Conservation (phyloP, 2,888 invertebrate genomes). For the Deilephila elpenor region DNA sequence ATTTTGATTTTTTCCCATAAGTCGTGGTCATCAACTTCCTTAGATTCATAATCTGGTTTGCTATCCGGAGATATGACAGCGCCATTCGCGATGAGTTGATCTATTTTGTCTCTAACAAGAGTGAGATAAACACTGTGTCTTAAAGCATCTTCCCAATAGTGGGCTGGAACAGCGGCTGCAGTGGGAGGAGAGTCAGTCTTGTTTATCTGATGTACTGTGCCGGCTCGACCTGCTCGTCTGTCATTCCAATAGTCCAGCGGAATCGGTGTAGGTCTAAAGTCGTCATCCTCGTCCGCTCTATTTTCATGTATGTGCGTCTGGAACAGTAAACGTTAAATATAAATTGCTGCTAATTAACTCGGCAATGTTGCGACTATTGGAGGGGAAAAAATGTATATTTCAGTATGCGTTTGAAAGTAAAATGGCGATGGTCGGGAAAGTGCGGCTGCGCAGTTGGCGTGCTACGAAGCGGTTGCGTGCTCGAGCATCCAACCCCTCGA, state of each 20-base stretch:
- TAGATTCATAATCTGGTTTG: slow-evolving; percentile 57
- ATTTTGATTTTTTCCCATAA: slow-evolving; percentile 80
- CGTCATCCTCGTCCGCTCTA: slow-evolving; percentile 57
- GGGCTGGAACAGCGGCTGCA: slow-evolving; percentile 65
- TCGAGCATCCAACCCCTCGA: slow-evolving; percentile 56
- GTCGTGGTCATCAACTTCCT: slow-evolving; percentile 73
- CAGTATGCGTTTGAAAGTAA: slow-evolving; percentile 82
- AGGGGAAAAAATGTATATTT: slow-evolving; percentile 64
- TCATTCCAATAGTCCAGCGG: slow-evolving; percentile 71
- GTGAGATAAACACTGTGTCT: slow-evolving; percentile 88
- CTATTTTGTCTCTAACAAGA: slow-evolving; percentile 84
- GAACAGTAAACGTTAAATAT: slow-evolving; percentile 44
- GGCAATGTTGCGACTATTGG: slow-evolving; percentile 39
- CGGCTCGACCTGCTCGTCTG: slow-evolving; percentile 50
- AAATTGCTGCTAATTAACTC: slow-evolving; percentile 44
- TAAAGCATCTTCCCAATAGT: slow-evolving; percentile 88
- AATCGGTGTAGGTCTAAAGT: slow-evolving; percentile 76
- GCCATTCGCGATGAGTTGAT: slow-evolving; percentile 75
- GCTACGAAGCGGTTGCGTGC: slow-evolving; percentile 66
- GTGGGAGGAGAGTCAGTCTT: slow-evolving; percentile 53
- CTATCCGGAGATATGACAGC: slow-evolving; percentile 56
- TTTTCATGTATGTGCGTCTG: slow-evolving; percentile 68
- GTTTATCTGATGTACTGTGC: slow-evolving; percentile 61
- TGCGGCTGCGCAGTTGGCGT: slow-evolving; percentile 62
- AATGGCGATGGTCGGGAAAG: slow-evolving; percentile 76